Conservation (phyloP, 2,888 invertebrate genomes). For the Tiliacea citrago region DNA sequence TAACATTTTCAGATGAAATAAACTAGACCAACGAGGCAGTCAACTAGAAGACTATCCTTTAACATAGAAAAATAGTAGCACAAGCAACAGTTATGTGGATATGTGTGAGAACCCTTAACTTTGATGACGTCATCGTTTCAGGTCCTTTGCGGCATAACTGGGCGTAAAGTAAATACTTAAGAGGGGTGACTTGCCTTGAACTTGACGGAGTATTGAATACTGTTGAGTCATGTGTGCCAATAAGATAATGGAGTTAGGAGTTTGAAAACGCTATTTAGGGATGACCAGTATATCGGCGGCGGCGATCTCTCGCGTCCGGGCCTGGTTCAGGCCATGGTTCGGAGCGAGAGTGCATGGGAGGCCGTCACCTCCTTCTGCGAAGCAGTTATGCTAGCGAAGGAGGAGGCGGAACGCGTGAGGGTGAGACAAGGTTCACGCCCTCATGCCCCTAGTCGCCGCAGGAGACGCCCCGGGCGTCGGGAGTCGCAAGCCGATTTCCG, state of each 20-base stretch:
- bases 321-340: too few relatives aligned
- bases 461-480: too few relatives aligned
- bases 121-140: slow-evolving; percentile 17
- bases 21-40: too few relatives aligned
- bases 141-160: slow-evolving; percentile 1
- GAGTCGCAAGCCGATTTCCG: too few relatives aligned
- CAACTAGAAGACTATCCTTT: background rate
- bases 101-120: background rate
- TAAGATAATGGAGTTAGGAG: background rate
- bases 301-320: too few relatives aligned
- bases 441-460: too few relatives aligned
- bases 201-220: slow-evolving; percentile 17
- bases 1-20: too few relatives aligned
- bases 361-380: too few relatives aligned
- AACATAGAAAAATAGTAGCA: background rate
- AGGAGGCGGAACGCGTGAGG: too few relatives aligned
- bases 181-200: slow-evolving; percentile 1
- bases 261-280: background rate
- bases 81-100: slow-evolving; percentile 9
- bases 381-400: too few relatives aligned
- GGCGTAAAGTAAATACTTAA: slow-evolving; percentile 17
- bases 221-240: slow-evolving; percentile 17
- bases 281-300: background rate
- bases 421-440: too few relatives aligned
- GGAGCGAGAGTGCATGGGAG: too few relatives aligned